phyloP scores from a whole-genome alignment of 2,888 invertebrate genomes.

The Palloptera scutellata region DNA sequence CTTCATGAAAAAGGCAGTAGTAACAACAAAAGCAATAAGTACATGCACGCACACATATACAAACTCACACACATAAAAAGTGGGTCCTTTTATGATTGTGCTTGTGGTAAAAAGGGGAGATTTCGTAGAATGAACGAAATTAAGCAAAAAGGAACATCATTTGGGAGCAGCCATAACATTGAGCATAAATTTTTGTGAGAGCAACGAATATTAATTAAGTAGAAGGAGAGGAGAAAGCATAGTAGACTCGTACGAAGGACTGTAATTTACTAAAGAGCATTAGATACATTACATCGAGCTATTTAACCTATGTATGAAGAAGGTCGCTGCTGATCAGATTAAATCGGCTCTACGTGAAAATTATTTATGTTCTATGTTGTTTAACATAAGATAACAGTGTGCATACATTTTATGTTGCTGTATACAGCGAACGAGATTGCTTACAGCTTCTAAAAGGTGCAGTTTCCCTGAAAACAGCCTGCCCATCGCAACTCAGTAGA shows the following conservation, averaged over 20 bases:
- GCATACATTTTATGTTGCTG: too few species aligned
- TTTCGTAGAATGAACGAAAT: constrained; percentile 2
- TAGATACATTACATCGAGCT: too few species aligned
- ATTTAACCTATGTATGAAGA: too few species aligned
- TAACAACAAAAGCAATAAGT: constrained; percentile 23
- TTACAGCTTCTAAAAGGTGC: too few species aligned
- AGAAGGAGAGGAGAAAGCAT: background rate
- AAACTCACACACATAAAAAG: background rate
- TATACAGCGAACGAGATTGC: too few species aligned
- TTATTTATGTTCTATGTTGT: too few species aligned
- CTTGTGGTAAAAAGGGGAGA: constrained; percentile 4
- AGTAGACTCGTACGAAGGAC: background rate
- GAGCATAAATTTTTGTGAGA: background rate
- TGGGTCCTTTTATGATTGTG: background rate
- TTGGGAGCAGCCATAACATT: background rate
- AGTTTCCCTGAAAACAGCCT: too few species aligned
- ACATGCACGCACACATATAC: constrained; percentile 19
- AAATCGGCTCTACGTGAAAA: too few species aligned
- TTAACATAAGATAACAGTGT: too few species aligned
- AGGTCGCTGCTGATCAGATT: too few species aligned
- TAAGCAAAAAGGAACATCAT: constrained; percentile 6
- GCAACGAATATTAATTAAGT: background rate
- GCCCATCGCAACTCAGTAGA: too few species aligned
- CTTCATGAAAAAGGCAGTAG: constrained; percentile 25
- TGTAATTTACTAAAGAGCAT: too few species aligned